These are phyloP conservation scores for Mamestra brassicae DNA, from an alignment of 2,888 invertebrate genomes.

Conservation along the genomic window DNA sequence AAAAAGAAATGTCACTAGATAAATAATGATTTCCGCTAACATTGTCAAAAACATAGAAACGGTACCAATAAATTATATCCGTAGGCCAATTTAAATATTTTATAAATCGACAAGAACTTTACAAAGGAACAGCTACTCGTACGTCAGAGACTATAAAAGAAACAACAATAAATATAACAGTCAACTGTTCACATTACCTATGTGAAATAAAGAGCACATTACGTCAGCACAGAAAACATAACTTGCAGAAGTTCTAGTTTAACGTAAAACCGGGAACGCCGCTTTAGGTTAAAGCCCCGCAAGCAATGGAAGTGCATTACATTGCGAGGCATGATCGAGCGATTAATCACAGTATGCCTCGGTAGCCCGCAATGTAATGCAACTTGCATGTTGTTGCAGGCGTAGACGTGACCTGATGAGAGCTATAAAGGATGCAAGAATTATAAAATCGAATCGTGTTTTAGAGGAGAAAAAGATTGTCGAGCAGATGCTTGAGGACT, in stretches of 20 bases:
- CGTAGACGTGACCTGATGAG: too few relatives aligned
- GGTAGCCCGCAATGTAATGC: too few relatives aligned
- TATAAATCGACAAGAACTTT: background rate
- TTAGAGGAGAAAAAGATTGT: background rate
- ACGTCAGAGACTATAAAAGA: conserved; percentile 20
- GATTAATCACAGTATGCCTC: too few relatives aligned
- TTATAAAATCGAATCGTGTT: background rate
- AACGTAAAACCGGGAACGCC: too few relatives aligned
- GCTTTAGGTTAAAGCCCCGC: too few relatives aligned
- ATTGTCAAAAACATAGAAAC: conserved; percentile 11
- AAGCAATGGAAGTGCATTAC: too few relatives aligned
- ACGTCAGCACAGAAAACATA: background rate
- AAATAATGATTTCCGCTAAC: conserved; percentile 16
- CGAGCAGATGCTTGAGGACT: background rate
- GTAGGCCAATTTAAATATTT: background rate
- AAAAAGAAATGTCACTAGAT: background rate
- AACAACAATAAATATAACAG: conserved; percentile 33
- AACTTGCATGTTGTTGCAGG: too few relatives aligned
- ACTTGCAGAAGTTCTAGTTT: conserved; percentile 25
- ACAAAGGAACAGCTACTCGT: background rate
- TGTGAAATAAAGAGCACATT: conserved; percentile 17
- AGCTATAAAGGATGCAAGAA: too few relatives aligned
- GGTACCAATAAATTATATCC: background rate
- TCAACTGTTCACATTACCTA: conserved; percentile 11
- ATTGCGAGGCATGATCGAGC: too few relatives aligned